Evolutionary conservation across 2,113 vertebrate species (phyloP).

Genomic region (Lagopus leucura): DNA sequence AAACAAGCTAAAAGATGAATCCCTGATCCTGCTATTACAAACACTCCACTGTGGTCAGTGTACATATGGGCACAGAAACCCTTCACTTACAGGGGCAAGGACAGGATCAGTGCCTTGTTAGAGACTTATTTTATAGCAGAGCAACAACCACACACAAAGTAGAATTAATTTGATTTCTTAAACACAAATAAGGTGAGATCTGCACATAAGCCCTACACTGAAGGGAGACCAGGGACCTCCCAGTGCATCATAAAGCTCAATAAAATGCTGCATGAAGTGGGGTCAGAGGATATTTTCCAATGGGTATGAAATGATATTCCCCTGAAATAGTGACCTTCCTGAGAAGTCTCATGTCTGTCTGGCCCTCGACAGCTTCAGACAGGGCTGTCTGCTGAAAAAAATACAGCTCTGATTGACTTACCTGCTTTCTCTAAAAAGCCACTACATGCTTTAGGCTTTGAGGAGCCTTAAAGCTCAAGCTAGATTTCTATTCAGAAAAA

Average conservation of each 20-base stretch:
- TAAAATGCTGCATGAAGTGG: slow-evolving; percentile 22
- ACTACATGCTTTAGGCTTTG: slow-evolving; percentile 42
- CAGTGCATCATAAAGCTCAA: slow-evolving; percentile 19
- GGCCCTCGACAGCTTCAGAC: not conserved
- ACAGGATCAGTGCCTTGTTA: slow-evolving; percentile 13
- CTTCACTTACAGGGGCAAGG: not conserved
- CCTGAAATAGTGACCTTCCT: slow-evolving; percentile 32
- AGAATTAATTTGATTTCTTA: slow-evolving; percentile 16
- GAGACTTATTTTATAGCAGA: not conserved
- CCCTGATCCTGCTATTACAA: not conserved
- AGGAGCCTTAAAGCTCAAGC: slow-evolving; percentile 51
- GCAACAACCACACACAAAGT: not conserved
- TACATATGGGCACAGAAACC: not conserved
- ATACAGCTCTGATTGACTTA: slow-evolving; percentile 26
- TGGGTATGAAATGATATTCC: not conserved
- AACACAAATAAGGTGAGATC: not conserved
- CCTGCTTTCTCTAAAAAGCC: slow-evolving; percentile 60
- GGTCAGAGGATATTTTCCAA: slow-evolving; percentile 29
- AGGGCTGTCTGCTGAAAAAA: slow-evolving; percentile 33
- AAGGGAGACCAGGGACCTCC: slow-evolving; percentile 11
- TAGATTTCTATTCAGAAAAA: slow-evolving; percentile 67
- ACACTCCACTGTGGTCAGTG: rapidly evolving
- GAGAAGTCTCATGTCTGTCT: slow-evolving; percentile 43
- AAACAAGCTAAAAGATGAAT: not conserved
- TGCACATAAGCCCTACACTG: not conserved